phyloP scores from a whole-genome alignment of 53 echinoderm and acorn worm species.

The Luidia sarsii region DNA sequence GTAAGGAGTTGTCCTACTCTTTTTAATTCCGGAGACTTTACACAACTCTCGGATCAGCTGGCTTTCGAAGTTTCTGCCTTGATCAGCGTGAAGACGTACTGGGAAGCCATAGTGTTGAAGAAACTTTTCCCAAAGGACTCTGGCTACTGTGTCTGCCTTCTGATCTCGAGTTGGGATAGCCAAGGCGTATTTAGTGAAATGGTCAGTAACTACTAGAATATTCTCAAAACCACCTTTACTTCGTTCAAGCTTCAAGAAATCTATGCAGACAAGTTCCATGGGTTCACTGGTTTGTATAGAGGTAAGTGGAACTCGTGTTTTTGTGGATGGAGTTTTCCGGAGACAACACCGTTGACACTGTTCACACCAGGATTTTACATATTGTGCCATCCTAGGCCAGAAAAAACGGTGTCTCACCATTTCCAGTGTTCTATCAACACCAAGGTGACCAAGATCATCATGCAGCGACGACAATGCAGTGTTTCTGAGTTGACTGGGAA shows the following conservation, averaged over 20 bases:
- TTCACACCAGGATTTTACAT: slow-evolving; percentile 40
- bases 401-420: slow-evolving; percentile 31
- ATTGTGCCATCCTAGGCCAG: slow-evolving; percentile 36
- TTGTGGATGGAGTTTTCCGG: slow-evolving; percentile 20
- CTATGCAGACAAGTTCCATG: slow-evolving; percentile 40
- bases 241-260: slow-evolving; percentile 38
- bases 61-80: slow-evolving; percentile 51
- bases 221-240: slow-evolving; percentile 35
- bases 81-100: slow-evolving; percentile 30
- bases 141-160: slow-evolving; percentile 36
- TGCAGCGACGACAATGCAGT: neutral
- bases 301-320: slow-evolving; percentile 11
- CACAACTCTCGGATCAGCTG: slow-evolving; percentile 20
- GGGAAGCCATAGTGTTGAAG: slow-evolving; percentile 51
- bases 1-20: slow-evolving; percentile 3
- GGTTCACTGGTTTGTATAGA: slow-evolving; percentile 27
- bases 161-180: slow-evolving; percentile 32
- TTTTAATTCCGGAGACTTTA: slow-evolving; percentile 21
- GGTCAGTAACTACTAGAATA: slow-evolving; percentile 34
- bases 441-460: slow-evolving; percentile 42
- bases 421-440: slow-evolving; percentile 31
- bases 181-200: slow-evolving; percentile 41
- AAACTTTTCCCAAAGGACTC: slow-evolving; percentile 32
- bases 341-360: slow-evolving; percentile 39
- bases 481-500: neutral